Conservation (phyloP, 2,888 invertebrate species). For the Pandemis heparana region DNA sequence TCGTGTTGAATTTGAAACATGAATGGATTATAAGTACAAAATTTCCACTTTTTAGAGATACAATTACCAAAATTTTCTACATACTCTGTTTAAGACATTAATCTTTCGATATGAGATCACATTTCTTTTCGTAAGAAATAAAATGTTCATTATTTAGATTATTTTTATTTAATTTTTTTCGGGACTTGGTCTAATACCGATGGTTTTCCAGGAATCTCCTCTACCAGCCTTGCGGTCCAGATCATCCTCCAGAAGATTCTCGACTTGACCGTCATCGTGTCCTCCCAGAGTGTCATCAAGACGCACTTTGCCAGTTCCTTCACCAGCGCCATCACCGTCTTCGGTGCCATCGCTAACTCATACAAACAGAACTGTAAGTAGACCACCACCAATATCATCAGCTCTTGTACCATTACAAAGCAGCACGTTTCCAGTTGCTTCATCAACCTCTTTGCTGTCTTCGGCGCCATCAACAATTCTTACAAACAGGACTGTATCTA, state of each 20-base stretch:
- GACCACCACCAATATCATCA: not conserved
- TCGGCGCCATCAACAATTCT: constrained; percentile 11
- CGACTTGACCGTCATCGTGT: no score
- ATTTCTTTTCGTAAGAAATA: no score
- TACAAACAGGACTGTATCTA: not conserved
- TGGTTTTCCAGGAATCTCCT: not conserved
- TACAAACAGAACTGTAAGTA: constrained; percentile 4
- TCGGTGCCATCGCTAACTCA: constrained; percentile 18
- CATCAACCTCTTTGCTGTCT: not conserved
- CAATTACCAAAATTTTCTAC: no score
- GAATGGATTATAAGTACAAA: no score
- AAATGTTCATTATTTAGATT: not conserved
- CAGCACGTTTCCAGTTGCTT: not conserved
- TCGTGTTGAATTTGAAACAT: no score
- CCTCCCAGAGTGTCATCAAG: not conserved
- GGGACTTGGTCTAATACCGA: not conserved
- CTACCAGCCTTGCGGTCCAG: not conserved
- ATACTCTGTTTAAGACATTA: no score
- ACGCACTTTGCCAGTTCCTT: not conserved
- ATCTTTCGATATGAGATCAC: no score
- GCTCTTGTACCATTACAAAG: not conserved
- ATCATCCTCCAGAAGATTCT: not conserved
- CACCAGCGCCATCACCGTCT: not conserved
- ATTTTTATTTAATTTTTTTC: not conserved
- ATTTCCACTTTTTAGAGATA: no score